A percentile compares a stretch with the other conserved stretches of the same genome.
These are phyloP conservation scores for Merodon equestris DNA, from an alignment of 2,888 invertebrate genomes.

Conservation along the genomic window DNA sequence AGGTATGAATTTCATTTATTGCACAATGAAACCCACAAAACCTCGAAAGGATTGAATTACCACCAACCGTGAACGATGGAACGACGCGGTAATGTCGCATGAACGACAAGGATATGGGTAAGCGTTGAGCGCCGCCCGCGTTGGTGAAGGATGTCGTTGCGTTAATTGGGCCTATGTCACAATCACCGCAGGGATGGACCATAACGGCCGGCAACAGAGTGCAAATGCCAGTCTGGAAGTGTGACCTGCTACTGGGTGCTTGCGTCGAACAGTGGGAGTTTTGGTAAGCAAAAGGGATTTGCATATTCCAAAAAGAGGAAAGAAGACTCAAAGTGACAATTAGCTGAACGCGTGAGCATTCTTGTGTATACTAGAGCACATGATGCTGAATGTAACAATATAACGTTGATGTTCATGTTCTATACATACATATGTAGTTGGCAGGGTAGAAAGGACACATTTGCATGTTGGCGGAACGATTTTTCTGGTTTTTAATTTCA, in stretches of 20 bases:
- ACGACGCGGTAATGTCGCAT: too few species aligned
- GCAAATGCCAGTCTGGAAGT: constrained; percentile 61
- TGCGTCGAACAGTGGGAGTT: constrained; percentile 35
- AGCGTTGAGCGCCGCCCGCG: constrained; percentile 8
- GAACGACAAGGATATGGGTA: neutral
- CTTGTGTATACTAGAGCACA: constrained; percentile 3
- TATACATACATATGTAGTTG: neutral
- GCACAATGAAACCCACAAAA: constrained; percentile 56
- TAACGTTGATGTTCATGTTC: too few species aligned
- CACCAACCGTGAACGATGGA: constrained; percentile 18
- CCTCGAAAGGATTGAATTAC: constrained; percentile 59
- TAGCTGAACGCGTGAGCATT: constrained; percentile 35
- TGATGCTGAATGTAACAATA: constrained; percentile 1
- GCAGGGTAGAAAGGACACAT: constrained; percentile 31
- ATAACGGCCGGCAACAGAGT: constrained; percentile 27
- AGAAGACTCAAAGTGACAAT: constrained; percentile 24
- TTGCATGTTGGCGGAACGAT: constrained; percentile 44
- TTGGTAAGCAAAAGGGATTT: constrained; percentile 34
- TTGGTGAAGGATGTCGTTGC: constrained; percentile 48
- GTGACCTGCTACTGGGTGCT: constrained; percentile 49
- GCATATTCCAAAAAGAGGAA: constrained; percentile 43
- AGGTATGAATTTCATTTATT: constrained; percentile 60
- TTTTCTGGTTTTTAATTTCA: constrained; percentile 61
- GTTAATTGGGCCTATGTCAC: constrained; percentile 64
- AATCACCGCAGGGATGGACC: constrained; percentile 31